Conservation (phyloP, 2,113 vertebrate genomes). For the Hymenochirus boettgeri region DNA sequence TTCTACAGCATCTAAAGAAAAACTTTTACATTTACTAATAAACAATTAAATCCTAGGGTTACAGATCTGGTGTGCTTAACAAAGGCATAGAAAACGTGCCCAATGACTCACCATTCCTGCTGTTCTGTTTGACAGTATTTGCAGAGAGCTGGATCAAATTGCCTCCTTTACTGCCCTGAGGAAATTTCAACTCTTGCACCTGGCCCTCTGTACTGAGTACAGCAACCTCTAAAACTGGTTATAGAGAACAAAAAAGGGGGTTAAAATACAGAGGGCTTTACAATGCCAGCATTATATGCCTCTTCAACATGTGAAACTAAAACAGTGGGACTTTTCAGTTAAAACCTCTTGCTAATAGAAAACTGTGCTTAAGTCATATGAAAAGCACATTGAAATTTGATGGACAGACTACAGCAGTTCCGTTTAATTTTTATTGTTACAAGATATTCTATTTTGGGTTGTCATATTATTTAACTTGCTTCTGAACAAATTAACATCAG, state of each 20-base stretch:
- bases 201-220: conserved; percentile 96
- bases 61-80: conserved; percentile 34
- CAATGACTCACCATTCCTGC: conserved; percentile 84
- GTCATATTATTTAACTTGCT: neutral
- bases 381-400: conserved; percentile 32
- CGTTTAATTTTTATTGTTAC: conserved; percentile 33
- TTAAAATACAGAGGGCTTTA: conserved; percentile 6
- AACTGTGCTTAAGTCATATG: conserved; percentile 24
- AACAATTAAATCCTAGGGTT: conserved; percentile 25
- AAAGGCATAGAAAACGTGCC: conserved; percentile 29
- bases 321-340: conserved; percentile 19
- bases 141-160: conserved; percentile 94
- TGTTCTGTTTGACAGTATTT: conserved; percentile 96
- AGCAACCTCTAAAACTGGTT: conserved; percentile 88
- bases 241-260: conserved; percentile 32
- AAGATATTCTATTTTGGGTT: conserved; percentile 12
- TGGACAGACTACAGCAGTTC: conserved; percentile 15
- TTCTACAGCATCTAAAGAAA: conserved; percentile 36
- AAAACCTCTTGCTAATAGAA: conserved; percentile 32
- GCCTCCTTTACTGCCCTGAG: conserved; percentile 83
- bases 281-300: conserved; percentile 29
- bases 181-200: conserved; percentile 96
- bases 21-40: conserved; percentile 25
- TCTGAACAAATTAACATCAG: conserved; percentile 10
- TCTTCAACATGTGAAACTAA: conserved; percentile 19